These are phyloP conservation scores for Orestias chungarensis DNA, from an alignment of 2,797 vertebrate genomes.

Conservation along the genomic window DNA sequence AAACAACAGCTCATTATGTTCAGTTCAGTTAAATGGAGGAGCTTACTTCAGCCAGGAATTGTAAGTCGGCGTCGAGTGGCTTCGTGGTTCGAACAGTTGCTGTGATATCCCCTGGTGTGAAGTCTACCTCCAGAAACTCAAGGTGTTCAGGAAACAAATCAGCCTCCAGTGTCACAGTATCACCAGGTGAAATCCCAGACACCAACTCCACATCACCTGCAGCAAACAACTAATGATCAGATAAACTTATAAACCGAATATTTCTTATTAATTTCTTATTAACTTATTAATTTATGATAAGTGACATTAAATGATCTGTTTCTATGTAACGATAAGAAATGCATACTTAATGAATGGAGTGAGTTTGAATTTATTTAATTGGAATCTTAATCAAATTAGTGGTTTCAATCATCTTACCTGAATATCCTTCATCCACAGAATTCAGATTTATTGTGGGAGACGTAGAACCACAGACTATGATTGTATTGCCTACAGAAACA, in stretches of 20 bases:
- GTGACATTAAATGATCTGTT: background rate
- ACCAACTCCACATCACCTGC: constrained; percentile 77
- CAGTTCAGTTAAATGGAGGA: background rate
- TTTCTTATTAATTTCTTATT: background rate
- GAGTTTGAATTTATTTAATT: too few relatives aligned
- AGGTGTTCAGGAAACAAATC: accelerated
- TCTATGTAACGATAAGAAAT: background rate
- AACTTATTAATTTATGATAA: too few relatives aligned
- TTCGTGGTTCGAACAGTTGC: constrained; percentile 57
- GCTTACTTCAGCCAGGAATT: background rate
- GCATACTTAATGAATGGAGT: background rate
- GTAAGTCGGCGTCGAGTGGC: constrained; percentile 68
- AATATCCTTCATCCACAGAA: constrained; percentile 48
- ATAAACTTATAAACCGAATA: background rate
- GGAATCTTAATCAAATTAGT: background rate
- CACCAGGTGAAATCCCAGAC: constrained; percentile 44
- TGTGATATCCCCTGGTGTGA: constrained; percentile 6
- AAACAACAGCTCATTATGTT: background rate
- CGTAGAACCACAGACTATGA: constrained; percentile 36
- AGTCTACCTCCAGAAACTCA: constrained; percentile 54
- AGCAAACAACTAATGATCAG: constrained; percentile 3
- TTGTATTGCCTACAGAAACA: constrained; percentile 46
- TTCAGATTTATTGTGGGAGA: accelerated
- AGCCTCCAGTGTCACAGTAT: constrained; percentile 4
- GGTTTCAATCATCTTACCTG: constrained; percentile 44